Percentiles rank a stretch among this genome's conserved stretches.
phyloP scores from a whole-genome alignment of 2,888 invertebrate species.

The Chymomyza fuscimana region DNA sequence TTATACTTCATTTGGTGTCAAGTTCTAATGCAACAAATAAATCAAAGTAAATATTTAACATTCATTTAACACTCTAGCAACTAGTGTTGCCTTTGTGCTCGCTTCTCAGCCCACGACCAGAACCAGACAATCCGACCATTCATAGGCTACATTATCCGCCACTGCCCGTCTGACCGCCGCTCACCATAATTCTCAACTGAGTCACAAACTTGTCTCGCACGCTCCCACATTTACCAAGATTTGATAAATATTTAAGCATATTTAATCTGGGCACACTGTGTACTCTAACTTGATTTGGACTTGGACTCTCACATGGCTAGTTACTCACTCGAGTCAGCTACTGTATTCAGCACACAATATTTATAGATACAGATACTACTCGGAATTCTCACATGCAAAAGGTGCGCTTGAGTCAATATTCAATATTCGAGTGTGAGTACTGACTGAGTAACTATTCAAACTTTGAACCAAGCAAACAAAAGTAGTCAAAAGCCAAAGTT shows the following conservation, averaged over 20 bases:
- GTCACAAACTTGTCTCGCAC: conserved; percentile 67
- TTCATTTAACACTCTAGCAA: conserved; percentile 60
- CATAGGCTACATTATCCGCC: conserved; percentile 30
- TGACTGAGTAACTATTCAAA: background rate
- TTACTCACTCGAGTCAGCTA: conserved; percentile 54
- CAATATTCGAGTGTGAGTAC: conserved; percentile 17
- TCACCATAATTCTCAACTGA: conserved; percentile 39
- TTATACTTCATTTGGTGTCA: conserved; percentile 59
- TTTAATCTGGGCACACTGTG: conserved; percentile 52
- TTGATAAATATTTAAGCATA: conserved; percentile 66
- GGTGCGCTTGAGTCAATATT: conserved; percentile 60
- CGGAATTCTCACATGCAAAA: conserved; percentile 12
- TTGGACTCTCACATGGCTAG: conserved; percentile 4
- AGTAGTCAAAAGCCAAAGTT: background rate
- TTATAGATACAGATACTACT: background rate
- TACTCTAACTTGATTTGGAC: background rate
- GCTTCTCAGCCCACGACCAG: background rate
- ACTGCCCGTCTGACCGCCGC: too few species aligned
- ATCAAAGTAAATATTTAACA: conserved; percentile 67
- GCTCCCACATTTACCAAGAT: conserved; percentile 55
- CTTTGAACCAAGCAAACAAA: background rate
- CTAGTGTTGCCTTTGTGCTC: conserved; percentile 10
- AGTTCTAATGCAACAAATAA: conserved; percentile 66
- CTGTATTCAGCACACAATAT: conserved; percentile 53
- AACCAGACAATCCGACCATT: background rate